Evolutionary conservation across 2,113 vertebrate species (phyloP), one percentile per base, ranked within the genome.

Genomic region (Phylloscopus trochiloides): DNA sequence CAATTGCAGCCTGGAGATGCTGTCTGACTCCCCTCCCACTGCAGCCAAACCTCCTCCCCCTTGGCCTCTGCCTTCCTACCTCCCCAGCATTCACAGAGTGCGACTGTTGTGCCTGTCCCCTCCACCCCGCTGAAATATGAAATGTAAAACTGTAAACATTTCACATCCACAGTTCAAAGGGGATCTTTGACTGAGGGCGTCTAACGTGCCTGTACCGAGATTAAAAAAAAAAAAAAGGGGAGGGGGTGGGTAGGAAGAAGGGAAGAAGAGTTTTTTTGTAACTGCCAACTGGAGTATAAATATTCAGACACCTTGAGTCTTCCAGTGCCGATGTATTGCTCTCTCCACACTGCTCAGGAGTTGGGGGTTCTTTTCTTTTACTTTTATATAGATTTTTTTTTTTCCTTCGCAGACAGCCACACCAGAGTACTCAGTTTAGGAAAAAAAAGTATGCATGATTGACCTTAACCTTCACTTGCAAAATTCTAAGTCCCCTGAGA

Each of bases 91-190:
- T 94, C 93, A 96, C 94, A 94, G 84, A 80, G 94, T 85, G 78
- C 1, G 88, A 96, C 95, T 94, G 91, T 96, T 94, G 93, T 85
- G 93, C 94, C 86, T 85, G 95, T 91, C 94, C 95, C 94, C 93
- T 81, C 94, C 78, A 13, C 94, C 95, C 94, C 79, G 40, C 93
- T 92, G 91, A 96, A 97, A 96, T 96, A 96, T 97, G 96, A 97
- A 97, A 96, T 95, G 87, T 96, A 96, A 96, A 96, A 96, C 96
- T 90, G 92, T 97, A 97, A 96, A 97, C 97, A 96, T 96, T 96
- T 96, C 95, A 95, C 57, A 54, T 93, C 31, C 79, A 59, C 94
- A 91, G 94, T 96, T 97, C 96, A 97, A 97, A 97, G 95, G 95
- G 72, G 91, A 94, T 85, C 96, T 97, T 96, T 96, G 97, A 96